Evolutionary conservation across 2,888 invertebrate genomes (phyloP), one percentile per base, ranked within the genome.

Genomic region (Phengaris alcon): DNA sequence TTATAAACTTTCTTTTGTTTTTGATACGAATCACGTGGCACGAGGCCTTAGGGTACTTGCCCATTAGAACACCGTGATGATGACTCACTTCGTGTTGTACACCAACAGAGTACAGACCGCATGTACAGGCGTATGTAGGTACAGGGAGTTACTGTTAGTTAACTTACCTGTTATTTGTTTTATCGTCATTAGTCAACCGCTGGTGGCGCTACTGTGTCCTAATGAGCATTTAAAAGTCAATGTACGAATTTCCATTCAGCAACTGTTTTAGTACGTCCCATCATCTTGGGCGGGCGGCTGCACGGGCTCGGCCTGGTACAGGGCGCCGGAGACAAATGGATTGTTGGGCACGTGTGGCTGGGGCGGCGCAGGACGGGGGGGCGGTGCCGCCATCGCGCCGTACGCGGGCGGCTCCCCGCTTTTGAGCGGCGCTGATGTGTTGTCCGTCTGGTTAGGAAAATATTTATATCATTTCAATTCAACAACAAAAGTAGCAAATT

Each of bases 271-370:
- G 79, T 91, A 91, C 46, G 91, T 90, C 78, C 87, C 88, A 76
- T 90, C 89, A 73, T 88, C 88, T 78, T 94, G 94, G 2, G 95
- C 89, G 77, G 94, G 95, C 2, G 95, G 96, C 84, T 96, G 96
- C 8, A 96, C 95, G 7, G 94, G 94, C 82, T 95, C 95, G 76
- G 95, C 94, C 79, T 94, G 94, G 79, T 94, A 93, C 79, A 95
- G 91, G 57, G 94, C 95, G 9, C 95, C 95, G 76, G 95, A 94
- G 22, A 94, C 94, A 84, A 94, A 94, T 1, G 94, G 94, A 80
- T 95, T 94, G 80, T 94, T 94, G 75, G 95, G 93, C 77, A 95
- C 95, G 83, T 95, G 95, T 59, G 94, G 88, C 77, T 94, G 95
- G 35, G 95, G 94, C 54, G 95, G 94, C 79, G 95, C 94, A 76